Evolutionary conservation across 2,797 vertebrate species (phyloP).

Genomic region (Lithobates pipiens): DNA sequence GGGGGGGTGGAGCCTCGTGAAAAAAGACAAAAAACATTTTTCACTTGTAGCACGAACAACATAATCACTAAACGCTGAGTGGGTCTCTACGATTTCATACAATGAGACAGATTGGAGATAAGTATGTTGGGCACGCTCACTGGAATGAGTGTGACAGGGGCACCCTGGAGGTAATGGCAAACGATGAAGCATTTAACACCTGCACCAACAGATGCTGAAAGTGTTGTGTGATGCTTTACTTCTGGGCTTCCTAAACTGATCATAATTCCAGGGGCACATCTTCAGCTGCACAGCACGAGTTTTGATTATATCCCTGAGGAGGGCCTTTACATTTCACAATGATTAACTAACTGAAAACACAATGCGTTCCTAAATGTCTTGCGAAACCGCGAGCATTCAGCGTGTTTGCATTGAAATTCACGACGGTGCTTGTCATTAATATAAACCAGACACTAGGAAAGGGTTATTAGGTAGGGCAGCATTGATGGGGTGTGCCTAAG

Average conservation of each 20-base stretch:
- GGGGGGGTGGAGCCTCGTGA: no score
- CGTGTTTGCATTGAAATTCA: no score
- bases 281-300: conserved; percentile 32
- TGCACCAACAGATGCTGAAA: conserved; percentile 50
- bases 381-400: not conserved
- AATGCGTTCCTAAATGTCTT: conserved; percentile 17
- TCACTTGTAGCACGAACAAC: no score
- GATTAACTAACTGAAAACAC: conserved; percentile 42
- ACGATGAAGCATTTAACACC: conserved; percentile 49
- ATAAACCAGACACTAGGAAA: no score
- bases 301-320: conserved; percentile 55
- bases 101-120: conserved; percentile 12
- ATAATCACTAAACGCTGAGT: no score
- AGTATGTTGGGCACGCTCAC: conserved; percentile 22
- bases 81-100: not conserved
- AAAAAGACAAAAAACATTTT: no score
- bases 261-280: conserved; percentile 34
- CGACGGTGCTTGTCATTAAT: no score
- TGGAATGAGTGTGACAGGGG: conserved; percentile 21
- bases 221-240: conserved; percentile 38
- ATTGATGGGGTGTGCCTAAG: no score
- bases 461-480: no score
- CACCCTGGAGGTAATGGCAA: conserved; percentile 19
- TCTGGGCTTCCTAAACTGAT: conserved; percentile 32
- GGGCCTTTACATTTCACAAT: conserved; percentile 38